phyloP scores from a whole-genome alignment of 2,113 vertebrate species.

The Oxygymnocypris stewartii region DNA sequence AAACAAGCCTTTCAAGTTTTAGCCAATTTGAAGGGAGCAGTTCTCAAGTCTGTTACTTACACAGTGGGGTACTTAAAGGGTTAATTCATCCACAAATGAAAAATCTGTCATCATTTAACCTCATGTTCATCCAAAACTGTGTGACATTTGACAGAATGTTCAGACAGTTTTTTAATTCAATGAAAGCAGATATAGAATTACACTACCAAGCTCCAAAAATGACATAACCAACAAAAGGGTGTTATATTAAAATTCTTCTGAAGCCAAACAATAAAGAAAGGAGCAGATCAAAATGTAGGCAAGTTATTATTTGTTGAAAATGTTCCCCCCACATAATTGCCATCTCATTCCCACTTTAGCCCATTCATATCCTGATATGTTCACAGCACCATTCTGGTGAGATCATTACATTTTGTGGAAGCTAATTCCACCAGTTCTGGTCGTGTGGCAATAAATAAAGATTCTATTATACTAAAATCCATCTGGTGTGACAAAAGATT shows the following conservation, averaged over 20 bases:
- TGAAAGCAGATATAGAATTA: not conserved
- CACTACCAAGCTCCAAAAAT: not conserved
- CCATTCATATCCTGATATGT: not conserved
- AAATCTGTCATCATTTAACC: not conserved
- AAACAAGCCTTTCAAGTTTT: not conserved
- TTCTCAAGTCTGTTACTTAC: not conserved
- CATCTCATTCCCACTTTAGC: not conserved
- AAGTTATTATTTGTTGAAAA: not conserved
- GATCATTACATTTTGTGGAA: not conserved
- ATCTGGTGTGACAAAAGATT: slow-evolving; percentile 13
- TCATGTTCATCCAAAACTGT: not conserved
- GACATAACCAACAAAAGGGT: not conserved
- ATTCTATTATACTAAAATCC: not conserved
- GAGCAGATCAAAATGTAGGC: not conserved
- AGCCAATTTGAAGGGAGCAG: not conserved
- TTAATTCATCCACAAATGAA: not conserved
- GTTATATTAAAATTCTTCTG: not conserved
- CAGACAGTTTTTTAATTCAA: not conserved
- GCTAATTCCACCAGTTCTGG: not conserved
- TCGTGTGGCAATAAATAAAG: not conserved
- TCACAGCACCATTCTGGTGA: too few relatives aligned
- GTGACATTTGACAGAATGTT: not conserved
- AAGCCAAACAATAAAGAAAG: not conserved
- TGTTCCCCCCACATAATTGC: not conserved
- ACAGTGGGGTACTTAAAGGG: not conserved